These are phyloP conservation scores for Mus minutoides DNA, from an alignment of 2,797 vertebrate genomes.

Conservation along the genomic window DNA sequence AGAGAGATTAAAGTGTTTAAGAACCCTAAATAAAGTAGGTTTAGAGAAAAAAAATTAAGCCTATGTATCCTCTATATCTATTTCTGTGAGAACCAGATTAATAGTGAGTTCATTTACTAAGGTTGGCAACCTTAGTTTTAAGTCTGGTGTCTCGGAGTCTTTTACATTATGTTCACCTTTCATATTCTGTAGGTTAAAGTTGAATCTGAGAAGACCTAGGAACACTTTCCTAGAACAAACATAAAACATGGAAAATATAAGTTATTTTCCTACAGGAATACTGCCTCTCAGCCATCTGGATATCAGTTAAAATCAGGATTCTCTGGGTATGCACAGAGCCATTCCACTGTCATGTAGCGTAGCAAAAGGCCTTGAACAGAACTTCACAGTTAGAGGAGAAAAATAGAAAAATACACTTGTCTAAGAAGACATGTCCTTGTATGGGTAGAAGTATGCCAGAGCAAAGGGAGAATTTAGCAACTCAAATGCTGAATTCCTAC, in stretches of 20 bases:
- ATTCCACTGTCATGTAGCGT: not conserved
- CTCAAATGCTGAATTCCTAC: no score
- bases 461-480: not conserved
- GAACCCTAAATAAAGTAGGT: no score
- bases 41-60: not conserved
- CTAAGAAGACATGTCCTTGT: not conserved
- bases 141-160: not conserved
- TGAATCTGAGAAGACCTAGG: not conserved
- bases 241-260: not conserved
- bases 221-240: not conserved
- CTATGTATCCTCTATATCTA: not conserved
- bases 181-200: not conserved
- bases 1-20: no score
- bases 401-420: not conserved
- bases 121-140: not conserved
- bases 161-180: conserved; percentile 22
- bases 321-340: not conserved
- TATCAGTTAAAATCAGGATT: not conserved
- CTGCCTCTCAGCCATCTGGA: not conserved
- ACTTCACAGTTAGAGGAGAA: not conserved
- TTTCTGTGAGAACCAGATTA: not conserved
- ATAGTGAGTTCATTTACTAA: not conserved
- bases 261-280: not conserved
- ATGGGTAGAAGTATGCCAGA: not conserved
- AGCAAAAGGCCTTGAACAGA: not conserved